Conservation (phyloP, 2,113 vertebrate genomes). For the Mungos mungo region DNA sequence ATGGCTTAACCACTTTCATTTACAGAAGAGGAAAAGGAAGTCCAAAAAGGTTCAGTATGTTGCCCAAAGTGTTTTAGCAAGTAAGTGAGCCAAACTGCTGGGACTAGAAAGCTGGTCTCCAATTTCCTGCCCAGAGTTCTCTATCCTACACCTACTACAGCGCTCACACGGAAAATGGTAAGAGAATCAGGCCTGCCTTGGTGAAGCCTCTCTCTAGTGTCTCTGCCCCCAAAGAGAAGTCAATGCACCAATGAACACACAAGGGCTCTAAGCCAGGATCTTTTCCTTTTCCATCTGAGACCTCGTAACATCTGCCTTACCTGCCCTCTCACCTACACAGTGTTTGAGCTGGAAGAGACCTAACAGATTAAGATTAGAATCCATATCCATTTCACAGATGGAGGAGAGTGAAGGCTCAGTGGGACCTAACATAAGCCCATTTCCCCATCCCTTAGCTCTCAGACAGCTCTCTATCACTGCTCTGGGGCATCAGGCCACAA, state of each 20-base stretch:
- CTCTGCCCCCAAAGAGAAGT: background rate
- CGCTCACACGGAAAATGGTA: background rate
- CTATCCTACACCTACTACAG: background rate
- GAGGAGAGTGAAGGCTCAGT: background rate
- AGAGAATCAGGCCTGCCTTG: background rate
- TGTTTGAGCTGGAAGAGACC: background rate
- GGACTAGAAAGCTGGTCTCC: background rate
- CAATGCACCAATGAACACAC: background rate
- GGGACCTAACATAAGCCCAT: background rate
- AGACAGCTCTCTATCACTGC: background rate
- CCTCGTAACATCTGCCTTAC: background rate
- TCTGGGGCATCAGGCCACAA: background rate
- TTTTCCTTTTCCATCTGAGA: background rate
- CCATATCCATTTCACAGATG: background rate
- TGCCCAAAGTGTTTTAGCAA: background rate
- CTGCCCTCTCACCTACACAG: background rate
- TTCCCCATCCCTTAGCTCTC: background rate
- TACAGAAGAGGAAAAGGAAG: constrained; percentile 12
- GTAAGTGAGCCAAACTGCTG: background rate
- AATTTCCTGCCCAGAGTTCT: background rate
- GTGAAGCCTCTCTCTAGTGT: background rate
- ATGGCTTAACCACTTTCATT: background rate
- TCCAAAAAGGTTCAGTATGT: background rate
- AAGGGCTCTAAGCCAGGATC: background rate
- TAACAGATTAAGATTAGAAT: background rate